These are phyloP conservation scores for Cladorhizidae sp. DNA, from an alignment of 37 sponge, comb jelly and placozoan genomes.

Conservation along the genomic window DNA sequence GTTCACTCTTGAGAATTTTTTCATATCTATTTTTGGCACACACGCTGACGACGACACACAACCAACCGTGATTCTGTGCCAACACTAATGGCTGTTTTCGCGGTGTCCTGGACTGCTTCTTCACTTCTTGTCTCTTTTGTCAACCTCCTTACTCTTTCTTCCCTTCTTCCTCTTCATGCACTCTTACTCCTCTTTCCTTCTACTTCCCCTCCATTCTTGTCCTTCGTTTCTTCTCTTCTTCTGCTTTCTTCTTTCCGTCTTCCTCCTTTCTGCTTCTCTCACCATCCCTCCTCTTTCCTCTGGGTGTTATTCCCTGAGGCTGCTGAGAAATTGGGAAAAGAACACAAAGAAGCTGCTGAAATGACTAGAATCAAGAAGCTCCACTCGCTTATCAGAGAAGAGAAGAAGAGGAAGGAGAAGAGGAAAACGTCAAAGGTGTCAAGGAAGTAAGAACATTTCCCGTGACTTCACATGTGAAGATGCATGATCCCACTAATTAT, in stretches of 20 bases:
- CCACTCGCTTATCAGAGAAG: slow-evolving; percentile 55
- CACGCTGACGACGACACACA: neutral
- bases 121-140: neutral
- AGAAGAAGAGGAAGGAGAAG: slow-evolving; percentile 31
- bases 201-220: neutral
- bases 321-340: slow-evolving; percentile 52
- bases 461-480: neutral
- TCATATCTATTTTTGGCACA: neutral
- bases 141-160: neutral
- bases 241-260: slow-evolving; percentile 1
- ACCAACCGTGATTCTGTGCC: neutral
- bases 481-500: neutral
- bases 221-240: neutral
- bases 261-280: neutral
- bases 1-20: neutral
- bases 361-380: slow-evolving; percentile 20
- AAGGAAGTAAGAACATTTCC: neutral
- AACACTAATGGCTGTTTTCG: neutral
- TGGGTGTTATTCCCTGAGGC: slow-evolving; percentile 33
- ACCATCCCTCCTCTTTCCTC: neutral
- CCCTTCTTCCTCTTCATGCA: too few relatives aligned
- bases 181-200: neutral
- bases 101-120: neutral
- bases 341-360: slow-evolving; percentile 43
- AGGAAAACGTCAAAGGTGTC: slow-evolving; percentile 18